These are phyloP conservation scores for Mystacides longicornis DNA, from an alignment of 2,888 invertebrate genomes.

Conservation along the genomic window DNA sequence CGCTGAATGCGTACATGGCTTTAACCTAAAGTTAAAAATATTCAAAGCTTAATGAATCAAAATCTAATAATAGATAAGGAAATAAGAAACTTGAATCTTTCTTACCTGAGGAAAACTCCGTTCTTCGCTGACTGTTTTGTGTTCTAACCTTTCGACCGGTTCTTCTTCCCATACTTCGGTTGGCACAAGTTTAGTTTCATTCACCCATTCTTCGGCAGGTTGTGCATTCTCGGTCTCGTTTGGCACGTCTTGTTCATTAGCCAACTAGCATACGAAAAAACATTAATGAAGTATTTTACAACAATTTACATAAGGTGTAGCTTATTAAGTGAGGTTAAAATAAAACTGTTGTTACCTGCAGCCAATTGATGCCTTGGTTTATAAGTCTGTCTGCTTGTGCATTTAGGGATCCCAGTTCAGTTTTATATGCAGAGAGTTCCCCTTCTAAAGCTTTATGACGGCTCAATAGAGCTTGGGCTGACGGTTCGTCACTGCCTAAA, in stretches of 20 bases:
- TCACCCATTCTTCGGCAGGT: conserved; percentile 67
- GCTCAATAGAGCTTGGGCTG: conserved; percentile 80
- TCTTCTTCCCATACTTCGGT: conserved; percentile 93
- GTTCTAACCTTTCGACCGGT: conserved; percentile 75
- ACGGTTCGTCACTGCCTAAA: conserved; percentile 87
- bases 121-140: conserved; percentile 80
- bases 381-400: conserved; percentile 71
- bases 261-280: conserved; percentile 35
- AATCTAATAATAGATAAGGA: not conserved
- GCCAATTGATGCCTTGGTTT: conserved; percentile 58
- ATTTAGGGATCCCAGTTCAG: conserved; percentile 76
- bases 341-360: conserved; percentile 28
- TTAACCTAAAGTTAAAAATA: conserved; percentile 42
- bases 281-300: not conserved
- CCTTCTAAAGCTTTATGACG: conserved; percentile 82
- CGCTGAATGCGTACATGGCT: conserved; percentile 82
- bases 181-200: conserved; percentile 75
- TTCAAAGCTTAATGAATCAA: not conserved
- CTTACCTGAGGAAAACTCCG: conserved; percentile 75
- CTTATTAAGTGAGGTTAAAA: no score
- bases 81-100: no score
- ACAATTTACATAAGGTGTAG: no score
- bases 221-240: conserved; percentile 36
- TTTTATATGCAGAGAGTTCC: conserved; percentile 80
- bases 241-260: conserved; percentile 56